These are phyloP conservation scores for Euproctis similis DNA, from an alignment of 2,888 invertebrate species.

Conservation along the genomic window DNA sequence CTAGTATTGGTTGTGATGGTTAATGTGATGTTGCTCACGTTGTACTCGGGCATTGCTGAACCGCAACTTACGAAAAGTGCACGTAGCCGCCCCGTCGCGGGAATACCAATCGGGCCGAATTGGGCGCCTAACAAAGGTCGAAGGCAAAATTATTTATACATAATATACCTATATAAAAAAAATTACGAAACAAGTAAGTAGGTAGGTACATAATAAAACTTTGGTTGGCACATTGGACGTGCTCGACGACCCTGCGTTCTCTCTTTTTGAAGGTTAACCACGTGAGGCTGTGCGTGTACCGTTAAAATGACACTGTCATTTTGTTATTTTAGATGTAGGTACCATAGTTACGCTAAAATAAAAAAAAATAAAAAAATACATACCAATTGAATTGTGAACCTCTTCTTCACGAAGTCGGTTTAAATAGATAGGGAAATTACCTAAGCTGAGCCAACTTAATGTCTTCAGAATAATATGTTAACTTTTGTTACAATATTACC, in stretches of 20 bases:
- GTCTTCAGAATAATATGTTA: too few relatives aligned
- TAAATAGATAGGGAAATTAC: too few relatives aligned
- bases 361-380: too few relatives aligned
- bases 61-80: slow-evolving; percentile 65
- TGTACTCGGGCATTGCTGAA: slow-evolving; percentile 38
- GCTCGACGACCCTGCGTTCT: slow-evolving; percentile 64
- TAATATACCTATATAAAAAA: too few relatives aligned
- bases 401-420: too few relatives aligned
- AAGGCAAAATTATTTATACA: slow-evolving; percentile 70
- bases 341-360: too few relatives aligned
- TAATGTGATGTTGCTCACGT: slow-evolving; percentile 51
- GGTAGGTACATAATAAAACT: slow-evolving; percentile 63
- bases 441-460: too few relatives aligned
- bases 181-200: slow-evolving; percentile 68
- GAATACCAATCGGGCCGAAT: slow-evolving; percentile 71
- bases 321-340: too few relatives aligned
- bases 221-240: slow-evolving; percentile 72
- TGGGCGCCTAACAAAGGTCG: slow-evolving; percentile 70
- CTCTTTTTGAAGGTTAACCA: slow-evolving; percentile 69
- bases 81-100: slow-evolving; percentile 48
- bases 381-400: too few relatives aligned
- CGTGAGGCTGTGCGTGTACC: slow-evolving; percentile 55
- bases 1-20: too few relatives aligned
- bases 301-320: slow-evolving; percentile 53
- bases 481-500: too few relatives aligned